Percentiles rank a stretch among this genome's conserved stretches.
phyloP scores from a whole-genome alignment of 2,888 invertebrate species.

The Eulithis prunata region DNA sequence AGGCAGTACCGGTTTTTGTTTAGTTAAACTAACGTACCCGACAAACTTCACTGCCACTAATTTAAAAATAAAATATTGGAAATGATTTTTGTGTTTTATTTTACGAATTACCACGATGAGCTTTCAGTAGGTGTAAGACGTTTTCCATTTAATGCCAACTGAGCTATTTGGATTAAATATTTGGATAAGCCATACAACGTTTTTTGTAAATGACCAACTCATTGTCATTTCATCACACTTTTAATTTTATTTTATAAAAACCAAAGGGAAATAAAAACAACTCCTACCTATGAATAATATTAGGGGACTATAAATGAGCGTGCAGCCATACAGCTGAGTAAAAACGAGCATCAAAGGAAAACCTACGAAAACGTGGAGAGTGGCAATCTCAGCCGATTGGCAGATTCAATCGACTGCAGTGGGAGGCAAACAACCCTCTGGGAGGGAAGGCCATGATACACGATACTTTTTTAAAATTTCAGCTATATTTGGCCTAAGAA shows the following conservation, averaged over 20 bases:
- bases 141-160: no score
- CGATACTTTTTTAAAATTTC: not conserved
- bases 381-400: conserved; percentile 50
- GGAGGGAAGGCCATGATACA: conserved; percentile 13
- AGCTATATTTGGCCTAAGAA: no score
- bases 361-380: conserved; percentile 35
- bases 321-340: conserved; percentile 10
- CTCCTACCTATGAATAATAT: not conserved
- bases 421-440: conserved; percentile 35
- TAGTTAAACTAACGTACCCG: conserved; percentile 69
- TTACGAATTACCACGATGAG: conserved; percentile 1
- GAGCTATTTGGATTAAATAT: no score
- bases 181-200: no score
- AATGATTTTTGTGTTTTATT: conserved; percentile 53
- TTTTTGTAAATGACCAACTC: no score
- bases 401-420: conserved; percentile 45
- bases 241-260: no score
- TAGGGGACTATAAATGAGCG: conserved; percentile 10
- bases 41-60: conserved; percentile 84
- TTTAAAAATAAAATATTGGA: conserved; percentile 84
- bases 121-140: no score
- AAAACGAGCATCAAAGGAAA: conserved; percentile 35
- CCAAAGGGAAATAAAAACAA: no score
- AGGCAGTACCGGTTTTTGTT: conserved; percentile 74
- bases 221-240: no score